phyloP scores from a whole-genome alignment of 2,797 vertebrate species.

The Anguilla anguilla region DNA sequence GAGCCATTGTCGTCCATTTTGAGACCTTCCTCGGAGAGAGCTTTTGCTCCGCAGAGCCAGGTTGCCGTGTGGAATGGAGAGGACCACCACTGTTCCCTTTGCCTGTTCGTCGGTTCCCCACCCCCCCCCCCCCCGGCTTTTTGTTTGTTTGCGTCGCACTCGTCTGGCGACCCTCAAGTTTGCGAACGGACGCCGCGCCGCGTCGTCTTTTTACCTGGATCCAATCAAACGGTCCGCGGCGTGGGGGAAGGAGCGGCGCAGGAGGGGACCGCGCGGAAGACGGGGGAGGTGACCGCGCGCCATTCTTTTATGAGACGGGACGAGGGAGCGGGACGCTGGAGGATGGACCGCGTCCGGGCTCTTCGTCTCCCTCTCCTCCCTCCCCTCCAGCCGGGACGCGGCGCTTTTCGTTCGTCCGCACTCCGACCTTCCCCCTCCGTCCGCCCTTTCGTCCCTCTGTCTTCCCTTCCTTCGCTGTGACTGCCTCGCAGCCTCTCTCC shows the following conservation, averaged over 20 bases:
- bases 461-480: conserved; percentile 64
- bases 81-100: not conserved
- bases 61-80: conserved; percentile 6
- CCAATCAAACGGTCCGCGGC: conserved; percentile 32
- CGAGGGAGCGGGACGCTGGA: not conserved
- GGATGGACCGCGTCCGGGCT: conserved; percentile 21
- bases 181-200: conserved; percentile 42
- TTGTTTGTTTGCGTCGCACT: not conserved
- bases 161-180: conserved; percentile 49
- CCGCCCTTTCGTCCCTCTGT: conserved; percentile 22
- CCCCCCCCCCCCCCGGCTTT: not conserved
- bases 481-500: conserved; percentile 48
- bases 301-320: conserved; percentile 29
- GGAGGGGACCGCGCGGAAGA: not conserved
- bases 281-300: not conserved
- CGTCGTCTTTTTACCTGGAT: conserved; percentile 46
- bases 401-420: conserved; percentile 41
- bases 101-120: not conserved
- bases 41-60: not conserved
- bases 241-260: conserved; percentile 28
- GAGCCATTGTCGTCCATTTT: not conserved
- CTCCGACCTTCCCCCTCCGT: conserved; percentile 34
- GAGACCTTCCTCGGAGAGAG: not conserved
- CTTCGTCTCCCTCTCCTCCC: not conserved
- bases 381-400: conserved; percentile 40